Conservation (phyloP, 2,113 vertebrate genomes). For the Oreotrochilus melanogaster region DNA sequence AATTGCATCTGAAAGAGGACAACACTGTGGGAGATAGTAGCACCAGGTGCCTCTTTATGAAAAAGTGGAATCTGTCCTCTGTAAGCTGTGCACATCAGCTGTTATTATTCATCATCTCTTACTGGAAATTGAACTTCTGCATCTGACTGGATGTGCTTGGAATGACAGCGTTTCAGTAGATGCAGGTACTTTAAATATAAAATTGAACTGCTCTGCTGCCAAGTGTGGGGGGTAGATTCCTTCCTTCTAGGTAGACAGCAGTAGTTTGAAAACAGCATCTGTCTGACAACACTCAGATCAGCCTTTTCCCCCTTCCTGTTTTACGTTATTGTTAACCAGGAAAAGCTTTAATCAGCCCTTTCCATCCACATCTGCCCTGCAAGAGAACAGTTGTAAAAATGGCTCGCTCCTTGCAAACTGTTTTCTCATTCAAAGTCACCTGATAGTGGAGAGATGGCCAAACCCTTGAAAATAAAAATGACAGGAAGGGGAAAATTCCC, state of each 20-base stretch:
- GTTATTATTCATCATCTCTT: not conserved
- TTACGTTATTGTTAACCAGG: not conserved
- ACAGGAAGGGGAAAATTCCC: not conserved
- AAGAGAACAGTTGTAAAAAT: constrained; percentile 6
- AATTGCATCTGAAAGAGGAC: not conserved
- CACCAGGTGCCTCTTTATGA: not conserved
- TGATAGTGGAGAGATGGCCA: constrained; percentile 46
- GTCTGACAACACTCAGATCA: not conserved
- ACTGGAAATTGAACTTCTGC: not conserved
- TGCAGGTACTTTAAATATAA: not conserved
- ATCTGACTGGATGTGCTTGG: not conserved
- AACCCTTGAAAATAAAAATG: not conserved
- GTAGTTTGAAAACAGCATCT: not conserved
- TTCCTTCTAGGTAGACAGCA: not conserved
- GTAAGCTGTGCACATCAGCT: not conserved
- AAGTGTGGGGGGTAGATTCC: not conserved
- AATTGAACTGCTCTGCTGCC: not conserved
- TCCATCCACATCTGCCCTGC: constrained; percentile 2
- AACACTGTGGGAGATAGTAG: not conserved
- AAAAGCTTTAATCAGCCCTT: constrained; percentile 19
- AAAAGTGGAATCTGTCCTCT: not conserved
- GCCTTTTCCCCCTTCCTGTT: not conserved
- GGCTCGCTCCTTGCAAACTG: not conserved
- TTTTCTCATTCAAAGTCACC: not conserved
- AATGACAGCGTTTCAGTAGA: not conserved